phyloP scores from a whole-genome alignment of 2,888 invertebrate species.

The Allolobophora icterica region DNA sequence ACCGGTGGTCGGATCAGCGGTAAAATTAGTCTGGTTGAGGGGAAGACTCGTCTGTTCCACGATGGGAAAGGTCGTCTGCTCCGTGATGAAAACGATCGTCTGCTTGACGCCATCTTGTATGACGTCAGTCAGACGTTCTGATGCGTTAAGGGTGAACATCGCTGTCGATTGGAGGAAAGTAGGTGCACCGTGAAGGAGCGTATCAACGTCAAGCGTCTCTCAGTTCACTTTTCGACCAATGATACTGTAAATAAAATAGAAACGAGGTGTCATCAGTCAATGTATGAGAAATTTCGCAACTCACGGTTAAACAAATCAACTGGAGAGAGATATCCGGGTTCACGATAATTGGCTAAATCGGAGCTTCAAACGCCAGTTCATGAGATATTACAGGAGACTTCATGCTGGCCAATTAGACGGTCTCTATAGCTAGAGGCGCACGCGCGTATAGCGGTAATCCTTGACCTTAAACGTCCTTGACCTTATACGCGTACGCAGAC shows the following conservation, averaged over 20 bases:
- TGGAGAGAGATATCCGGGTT: neutral
- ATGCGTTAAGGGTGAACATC: neutral
- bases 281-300: neutral
- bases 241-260: neutral
- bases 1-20: neutral
- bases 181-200: neutral
- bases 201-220: neutral
- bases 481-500: too few species aligned
- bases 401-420: too few species aligned
- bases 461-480: too few species aligned
- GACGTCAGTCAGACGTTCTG: neutral
- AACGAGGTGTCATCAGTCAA: neutral
- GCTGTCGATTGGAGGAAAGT: neutral
- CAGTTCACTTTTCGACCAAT: neutral
- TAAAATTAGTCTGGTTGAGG: neutral
- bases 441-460: too few species aligned
- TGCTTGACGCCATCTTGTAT: neutral
- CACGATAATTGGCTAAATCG: too few species aligned
- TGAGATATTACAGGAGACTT: too few species aligned
- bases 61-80: neutral
- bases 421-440: too few species aligned
- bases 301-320: neutral
- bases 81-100: neutral
- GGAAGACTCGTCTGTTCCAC: neutral
- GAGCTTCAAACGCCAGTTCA: too few species aligned